phyloP scores from a whole-genome alignment of 2,113 vertebrate genomes.

The Holacanthus passer region DNA sequence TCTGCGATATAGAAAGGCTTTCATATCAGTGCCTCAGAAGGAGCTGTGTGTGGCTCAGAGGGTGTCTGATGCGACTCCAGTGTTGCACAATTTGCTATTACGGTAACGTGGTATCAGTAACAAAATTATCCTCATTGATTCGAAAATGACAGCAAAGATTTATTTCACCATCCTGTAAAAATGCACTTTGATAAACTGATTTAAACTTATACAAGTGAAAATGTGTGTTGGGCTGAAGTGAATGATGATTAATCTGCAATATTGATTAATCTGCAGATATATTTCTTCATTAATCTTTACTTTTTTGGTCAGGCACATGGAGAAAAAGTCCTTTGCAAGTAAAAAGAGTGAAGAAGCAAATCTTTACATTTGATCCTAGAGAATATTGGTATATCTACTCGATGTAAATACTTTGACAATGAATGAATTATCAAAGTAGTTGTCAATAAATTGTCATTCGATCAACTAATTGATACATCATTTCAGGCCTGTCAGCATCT shows the following conservation, averaged over 20 bases:
- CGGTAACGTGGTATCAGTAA: neutral
- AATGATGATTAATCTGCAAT: neutral
- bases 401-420: neutral
- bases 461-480: no score
- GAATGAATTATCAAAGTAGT: neutral
- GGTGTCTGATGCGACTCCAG: neutral
- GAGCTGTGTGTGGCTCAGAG: neutral
- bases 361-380: neutral
- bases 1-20: slow-evolving; percentile 39
- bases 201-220: neutral
- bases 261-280: neutral
- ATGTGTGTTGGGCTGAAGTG: neutral
- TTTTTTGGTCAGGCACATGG: neutral
- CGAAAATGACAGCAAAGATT: neutral
- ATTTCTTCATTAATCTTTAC: neutral
- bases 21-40: slow-evolving; percentile 22
- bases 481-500: neutral
- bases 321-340: neutral
- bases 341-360: neutral
- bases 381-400: neutral
- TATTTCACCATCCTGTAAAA: neutral
- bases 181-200: neutral
- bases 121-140: no score
- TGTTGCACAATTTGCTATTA: neutral
- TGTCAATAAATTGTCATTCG: neutral